Percentiles rank a stretch among this genome's conserved stretches.
Conservation (phyloP, 2,888 invertebrate genomes). For the Lasioglossum malachurum region DNA sequence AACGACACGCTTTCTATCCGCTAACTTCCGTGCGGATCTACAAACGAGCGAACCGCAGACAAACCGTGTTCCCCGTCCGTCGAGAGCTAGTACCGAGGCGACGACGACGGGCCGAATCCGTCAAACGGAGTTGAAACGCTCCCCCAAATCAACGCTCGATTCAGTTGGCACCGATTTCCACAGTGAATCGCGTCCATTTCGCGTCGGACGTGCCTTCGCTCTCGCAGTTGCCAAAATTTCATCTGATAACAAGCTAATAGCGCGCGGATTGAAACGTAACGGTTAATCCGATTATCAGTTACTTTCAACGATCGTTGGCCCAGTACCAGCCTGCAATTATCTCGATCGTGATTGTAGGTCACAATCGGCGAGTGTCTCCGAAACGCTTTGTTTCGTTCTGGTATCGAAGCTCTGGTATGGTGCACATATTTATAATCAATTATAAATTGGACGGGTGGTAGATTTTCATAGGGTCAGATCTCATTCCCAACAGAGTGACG, state of each 20-base stretch:
- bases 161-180: slow-evolving; percentile 5
- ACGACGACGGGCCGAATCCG: not conserved
- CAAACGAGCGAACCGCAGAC: slow-evolving; percentile 11
- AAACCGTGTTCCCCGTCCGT: not conserved
- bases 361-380: not conserved
- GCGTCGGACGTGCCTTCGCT: not conserved
- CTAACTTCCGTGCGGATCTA: not conserved
- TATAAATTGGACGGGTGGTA: no score
- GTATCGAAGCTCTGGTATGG: no score
- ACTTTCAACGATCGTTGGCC: not conserved
- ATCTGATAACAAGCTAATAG: not conserved
- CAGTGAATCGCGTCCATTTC: not conserved
- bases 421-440: no score
- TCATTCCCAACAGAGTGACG: no score
- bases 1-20: not conserved
- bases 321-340: not conserved
- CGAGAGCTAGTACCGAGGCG: not conserved
- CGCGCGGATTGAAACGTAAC: not conserved
- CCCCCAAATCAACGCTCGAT: not conserved
- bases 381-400: not conserved
- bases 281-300: not conserved
- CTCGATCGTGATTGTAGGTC: not conserved
- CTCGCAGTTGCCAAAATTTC: not conserved
- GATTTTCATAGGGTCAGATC: no score
- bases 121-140: not conserved